Conservation (phyloP, 2,113 vertebrate species). For the Atherinomorus stipes region DNA sequence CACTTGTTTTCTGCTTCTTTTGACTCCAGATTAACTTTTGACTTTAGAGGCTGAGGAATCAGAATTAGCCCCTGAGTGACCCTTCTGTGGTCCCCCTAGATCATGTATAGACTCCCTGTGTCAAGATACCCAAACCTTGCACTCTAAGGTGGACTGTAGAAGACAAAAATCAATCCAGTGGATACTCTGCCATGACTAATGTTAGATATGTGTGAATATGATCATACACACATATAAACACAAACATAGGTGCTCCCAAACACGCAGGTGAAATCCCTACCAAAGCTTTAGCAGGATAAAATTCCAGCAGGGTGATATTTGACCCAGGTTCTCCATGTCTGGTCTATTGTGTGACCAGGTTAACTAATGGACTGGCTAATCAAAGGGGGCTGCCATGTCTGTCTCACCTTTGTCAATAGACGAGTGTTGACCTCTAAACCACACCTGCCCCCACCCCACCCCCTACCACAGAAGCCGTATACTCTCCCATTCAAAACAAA, state of each 20-base stretch:
- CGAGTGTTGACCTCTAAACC: conserved; percentile 58
- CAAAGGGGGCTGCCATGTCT: conserved; percentile 50
- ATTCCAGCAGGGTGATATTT: conserved; percentile 26
- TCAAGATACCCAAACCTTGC: conserved; percentile 31
- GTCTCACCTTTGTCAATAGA: conserved; percentile 60
- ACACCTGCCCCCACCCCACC: conserved; percentile 3
- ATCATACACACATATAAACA: neutral
- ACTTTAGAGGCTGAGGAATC: conserved; percentile 43
- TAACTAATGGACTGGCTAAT: conserved; percentile 67
- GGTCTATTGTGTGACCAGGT: conserved; percentile 45
- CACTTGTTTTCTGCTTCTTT: conserved; percentile 49
- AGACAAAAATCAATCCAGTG: conserved; percentile 39
- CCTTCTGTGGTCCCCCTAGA: conserved; percentile 50
- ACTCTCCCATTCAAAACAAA: conserved; percentile 46
- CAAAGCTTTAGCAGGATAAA: conserved; percentile 12
- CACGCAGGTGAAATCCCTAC: neutral
- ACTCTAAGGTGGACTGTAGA: conserved; percentile 18
- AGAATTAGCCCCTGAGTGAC: conserved; percentile 63
- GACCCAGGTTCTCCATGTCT: conserved; percentile 50
- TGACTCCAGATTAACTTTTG: conserved; percentile 65
- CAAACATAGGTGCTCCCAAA: neutral
- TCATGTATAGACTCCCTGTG: conserved; percentile 53
- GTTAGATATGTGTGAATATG: conserved; percentile 20
- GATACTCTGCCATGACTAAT: conserved; percentile 36
- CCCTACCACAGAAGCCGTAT: conserved; percentile 40